These are phyloP conservation scores for Bombus cullumanus DNA, from an alignment of 1,140 invertebrate species.

Conservation along the genomic window DNA sequence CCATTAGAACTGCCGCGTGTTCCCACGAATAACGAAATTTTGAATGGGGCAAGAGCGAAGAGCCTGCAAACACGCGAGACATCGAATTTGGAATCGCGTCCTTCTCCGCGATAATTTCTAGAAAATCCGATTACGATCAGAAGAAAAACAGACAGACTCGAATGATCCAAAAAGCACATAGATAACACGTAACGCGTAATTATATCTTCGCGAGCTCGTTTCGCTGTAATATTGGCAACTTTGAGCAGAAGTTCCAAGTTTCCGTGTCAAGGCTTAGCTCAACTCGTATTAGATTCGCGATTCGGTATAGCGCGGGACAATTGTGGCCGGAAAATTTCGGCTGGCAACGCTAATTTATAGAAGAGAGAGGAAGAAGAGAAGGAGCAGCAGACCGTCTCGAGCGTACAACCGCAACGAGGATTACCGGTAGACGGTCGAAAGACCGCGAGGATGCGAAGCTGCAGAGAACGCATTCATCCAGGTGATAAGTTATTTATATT, in stretches of 20 bases:
- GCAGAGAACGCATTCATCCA: slow-evolving; percentile 17
- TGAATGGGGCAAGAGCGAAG: not conserved
- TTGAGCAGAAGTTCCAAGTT: not conserved
- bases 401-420: slow-evolving; percentile 29
- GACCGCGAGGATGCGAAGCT: not conserved
- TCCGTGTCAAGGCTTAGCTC: too few relatives aligned
- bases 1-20: not conserved
- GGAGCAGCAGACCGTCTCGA: not conserved
- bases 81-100: too few relatives aligned
- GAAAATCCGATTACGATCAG: too few relatives aligned
- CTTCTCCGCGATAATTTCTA: too few relatives aligned
- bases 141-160: too few relatives aligned
- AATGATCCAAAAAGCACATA: too few relatives aligned
- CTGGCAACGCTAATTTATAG: not conserved
- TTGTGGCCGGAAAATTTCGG: not conserved
- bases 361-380: not conserved
- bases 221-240: too few relatives aligned
- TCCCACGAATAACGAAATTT: not conserved
- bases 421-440: slow-evolving; percentile 27
- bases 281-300: not conserved
- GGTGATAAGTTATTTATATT: slow-evolving; percentile 57
- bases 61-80: too few relatives aligned
- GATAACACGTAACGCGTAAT: too few relatives aligned
- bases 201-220: too few relatives aligned
- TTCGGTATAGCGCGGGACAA: too few relatives aligned